Evolutionary conservation across 2,113 vertebrate genomes (phyloP).

Genomic region (Daubentonia madagascariensis): DNA sequence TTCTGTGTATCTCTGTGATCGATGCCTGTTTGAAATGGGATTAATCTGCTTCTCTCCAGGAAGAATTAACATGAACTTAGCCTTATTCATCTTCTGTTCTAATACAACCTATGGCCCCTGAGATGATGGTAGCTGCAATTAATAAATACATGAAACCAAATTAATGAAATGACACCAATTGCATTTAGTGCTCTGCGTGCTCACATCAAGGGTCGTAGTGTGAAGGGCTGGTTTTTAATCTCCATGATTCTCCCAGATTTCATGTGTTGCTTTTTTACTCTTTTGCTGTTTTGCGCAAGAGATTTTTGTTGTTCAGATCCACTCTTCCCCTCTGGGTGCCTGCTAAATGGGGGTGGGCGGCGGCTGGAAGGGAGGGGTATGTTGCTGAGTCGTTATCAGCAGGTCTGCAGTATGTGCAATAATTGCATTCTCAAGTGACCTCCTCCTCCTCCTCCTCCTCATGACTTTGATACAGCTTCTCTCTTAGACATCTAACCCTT

Average conservation of each 20-base stretch:
- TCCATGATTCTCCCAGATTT: background rate
- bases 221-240: background rate
- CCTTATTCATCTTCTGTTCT: conserved; percentile 28
- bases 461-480: background rate
- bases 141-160: background rate
- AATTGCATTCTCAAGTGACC: background rate
- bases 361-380: background rate
- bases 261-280: background rate
- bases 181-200: rapidly evolving
- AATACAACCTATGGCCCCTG: background rate
- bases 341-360: background rate
- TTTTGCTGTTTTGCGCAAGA: background rate
- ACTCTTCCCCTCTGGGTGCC: background rate
- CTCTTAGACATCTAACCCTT: background rate
- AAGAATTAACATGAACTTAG: conserved; percentile 45
- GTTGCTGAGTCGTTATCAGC: background rate
- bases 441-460: background rate
- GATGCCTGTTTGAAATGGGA: conserved; percentile 58
- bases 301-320: background rate
- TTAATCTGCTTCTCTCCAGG: conserved; percentile 48
- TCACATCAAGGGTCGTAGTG: background rate
- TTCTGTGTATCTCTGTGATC: conserved; percentile 59
- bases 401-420: background rate
- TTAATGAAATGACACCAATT: background rate
- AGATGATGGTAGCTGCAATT: background rate